Conservation (phyloP, 2,797 vertebrate genomes). For the Ctenopoma kingsleyae region DNA sequence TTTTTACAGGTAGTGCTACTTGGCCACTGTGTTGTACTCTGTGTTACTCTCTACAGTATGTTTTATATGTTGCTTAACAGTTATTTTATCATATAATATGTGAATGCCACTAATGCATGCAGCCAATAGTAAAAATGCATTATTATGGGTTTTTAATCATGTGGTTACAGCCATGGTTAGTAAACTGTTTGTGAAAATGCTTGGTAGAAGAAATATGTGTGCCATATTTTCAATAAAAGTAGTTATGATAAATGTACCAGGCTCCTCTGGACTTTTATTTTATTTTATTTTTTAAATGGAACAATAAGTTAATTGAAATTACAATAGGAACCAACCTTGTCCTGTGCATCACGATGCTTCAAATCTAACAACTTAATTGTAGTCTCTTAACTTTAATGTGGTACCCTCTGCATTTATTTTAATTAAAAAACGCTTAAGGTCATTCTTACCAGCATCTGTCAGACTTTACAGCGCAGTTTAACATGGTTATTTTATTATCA, state of each 20-base stretch:
- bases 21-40: neutral
- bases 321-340: too few species aligned
- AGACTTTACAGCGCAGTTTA: too few species aligned
- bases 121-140: conserved; percentile 47
- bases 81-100: conserved; percentile 9
- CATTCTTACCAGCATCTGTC: too few species aligned
- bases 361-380: too few species aligned
- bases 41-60: neutral
- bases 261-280: too few species aligned
- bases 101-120: conserved; percentile 68
- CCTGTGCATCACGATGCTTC: too few species aligned
- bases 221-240: conserved; percentile 77
- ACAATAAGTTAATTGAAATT: too few species aligned
- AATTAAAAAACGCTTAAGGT: too few species aligned
- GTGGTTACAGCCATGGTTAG: conserved; percentile 41
- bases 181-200: conserved; percentile 52
- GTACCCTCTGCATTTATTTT: too few species aligned
- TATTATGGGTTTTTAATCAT: conserved; percentile 38
- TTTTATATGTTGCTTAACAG: neutral
- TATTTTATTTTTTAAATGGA: too few species aligned
- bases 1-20: conserved; percentile 1
- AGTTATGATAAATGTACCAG: conserved; percentile 5
- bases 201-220: conserved; percentile 41
- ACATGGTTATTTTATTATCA: too few species aligned
- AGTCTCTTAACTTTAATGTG: too few species aligned